Evolutionary conservation across 2,888 invertebrate genomes (phyloP).

Genomic region (Drosophila emarginata): DNA sequence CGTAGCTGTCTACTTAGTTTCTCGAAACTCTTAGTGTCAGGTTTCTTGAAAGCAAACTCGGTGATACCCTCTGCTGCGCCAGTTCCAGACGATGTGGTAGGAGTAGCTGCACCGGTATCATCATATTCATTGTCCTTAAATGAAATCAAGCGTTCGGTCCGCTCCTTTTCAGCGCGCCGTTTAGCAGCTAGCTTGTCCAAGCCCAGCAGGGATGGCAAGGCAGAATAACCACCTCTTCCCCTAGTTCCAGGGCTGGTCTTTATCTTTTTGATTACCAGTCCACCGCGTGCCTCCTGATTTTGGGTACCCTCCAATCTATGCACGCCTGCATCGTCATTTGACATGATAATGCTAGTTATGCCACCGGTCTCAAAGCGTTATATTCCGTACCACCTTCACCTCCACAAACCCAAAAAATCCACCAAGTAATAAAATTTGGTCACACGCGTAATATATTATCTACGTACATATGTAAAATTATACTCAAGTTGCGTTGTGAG

Average conservation of each 20-base stretch:
- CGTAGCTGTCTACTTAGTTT: constrained; percentile 87
- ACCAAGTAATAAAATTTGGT: not conserved
- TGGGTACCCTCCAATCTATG: constrained; percentile 89
- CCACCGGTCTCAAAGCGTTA: constrained; percentile 10
- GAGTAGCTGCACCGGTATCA: constrained; percentile 74
- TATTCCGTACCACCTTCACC: not conserved
- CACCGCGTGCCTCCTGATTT: constrained; percentile 85
- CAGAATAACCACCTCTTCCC: constrained; percentile 84
- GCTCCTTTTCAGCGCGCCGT: constrained; percentile 86
- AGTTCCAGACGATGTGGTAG: constrained; percentile 31
- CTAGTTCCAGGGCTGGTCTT: constrained; percentile 81
- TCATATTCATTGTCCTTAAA: constrained; percentile 84
- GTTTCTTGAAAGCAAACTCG: constrained; percentile 81
- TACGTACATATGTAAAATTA: not conserved
- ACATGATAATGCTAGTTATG: constrained; percentile 38
- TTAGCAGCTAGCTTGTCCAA: constrained; percentile 93
- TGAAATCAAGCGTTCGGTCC: constrained; percentile 86
- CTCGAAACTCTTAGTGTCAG: constrained; percentile 78
- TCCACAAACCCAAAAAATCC: constrained; percentile 5
- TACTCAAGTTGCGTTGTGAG: not conserved
- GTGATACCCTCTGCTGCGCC: constrained; percentile 45
- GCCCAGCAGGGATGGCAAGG: constrained; percentile 90
- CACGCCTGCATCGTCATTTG: constrained; percentile 81
- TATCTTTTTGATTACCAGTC: constrained; percentile 87
- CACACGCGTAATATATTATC: not conserved